Evolutionary conservation across 1,140 invertebrate genomes (phyloP).

Genomic region (Aphaenogaster ashmeadi): DNA sequence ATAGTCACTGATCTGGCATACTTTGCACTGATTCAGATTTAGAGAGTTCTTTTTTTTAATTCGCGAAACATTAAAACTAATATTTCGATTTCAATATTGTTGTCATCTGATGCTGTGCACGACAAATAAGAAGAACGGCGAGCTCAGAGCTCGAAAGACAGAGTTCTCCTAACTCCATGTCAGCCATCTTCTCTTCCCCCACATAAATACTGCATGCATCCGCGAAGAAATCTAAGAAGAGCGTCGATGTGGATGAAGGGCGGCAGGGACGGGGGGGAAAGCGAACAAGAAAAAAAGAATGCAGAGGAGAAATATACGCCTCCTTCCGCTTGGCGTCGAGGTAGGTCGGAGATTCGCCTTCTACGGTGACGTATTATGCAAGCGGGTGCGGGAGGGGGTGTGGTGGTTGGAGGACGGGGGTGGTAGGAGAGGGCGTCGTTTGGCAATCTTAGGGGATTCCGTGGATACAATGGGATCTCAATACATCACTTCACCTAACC

Average conservation of each 20-base stretch:
- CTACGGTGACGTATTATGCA: constrained; percentile 84
- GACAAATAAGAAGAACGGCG: background rate
- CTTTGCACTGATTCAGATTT: too few relatives aligned
- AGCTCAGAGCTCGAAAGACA: background rate
- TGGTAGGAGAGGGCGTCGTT: constrained; percentile 80
- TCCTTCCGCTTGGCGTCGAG: constrained; percentile 57
- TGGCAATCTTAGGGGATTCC: constrained; percentile 87
- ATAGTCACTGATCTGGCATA: too few relatives aligned
- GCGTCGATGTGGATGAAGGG: constrained; percentile 39
- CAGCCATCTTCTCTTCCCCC: constrained; percentile 43
- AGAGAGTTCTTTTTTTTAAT: background rate
- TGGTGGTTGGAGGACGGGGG: constrained; percentile 59
- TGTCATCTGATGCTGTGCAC: background rate
- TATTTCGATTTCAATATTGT: background rate
- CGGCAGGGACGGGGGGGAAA: constrained; percentile 17
- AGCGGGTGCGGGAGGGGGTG: constrained; percentile 63
- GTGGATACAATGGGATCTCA: constrained; percentile 88
- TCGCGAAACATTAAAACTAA: background rate
- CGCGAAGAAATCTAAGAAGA: constrained; percentile 54
- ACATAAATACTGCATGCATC: constrained; percentile 51
- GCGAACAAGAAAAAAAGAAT: constrained; percentile 61
- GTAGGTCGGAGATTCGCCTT: constrained; percentile 75
- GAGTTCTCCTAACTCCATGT: constrained; percentile 14
- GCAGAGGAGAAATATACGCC: constrained; percentile 64
- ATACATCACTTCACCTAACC: constrained; percentile 87